Evolutionary conservation across 2,888 invertebrate genomes (phyloP).

Genomic region (Campoplex nolae): DNA sequence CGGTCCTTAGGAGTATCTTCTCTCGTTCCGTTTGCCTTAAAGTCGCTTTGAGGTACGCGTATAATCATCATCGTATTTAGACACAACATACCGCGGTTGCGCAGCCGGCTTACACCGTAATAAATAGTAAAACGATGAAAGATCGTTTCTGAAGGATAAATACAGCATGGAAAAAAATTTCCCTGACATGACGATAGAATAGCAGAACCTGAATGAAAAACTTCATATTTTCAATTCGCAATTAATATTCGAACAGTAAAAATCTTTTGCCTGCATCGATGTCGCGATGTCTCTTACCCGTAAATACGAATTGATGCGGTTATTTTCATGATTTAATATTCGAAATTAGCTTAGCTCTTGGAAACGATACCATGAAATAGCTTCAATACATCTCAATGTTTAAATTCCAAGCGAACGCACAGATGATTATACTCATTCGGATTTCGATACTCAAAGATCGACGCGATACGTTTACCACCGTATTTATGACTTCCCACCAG

Average conservation of each 20-base stretch:
- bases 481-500: background rate
- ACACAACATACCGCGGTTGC: conserved; percentile 11
- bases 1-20: conserved; percentile 43
- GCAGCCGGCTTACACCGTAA: conserved; percentile 41
- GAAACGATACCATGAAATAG: background rate
- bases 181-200: conserved; percentile 5
- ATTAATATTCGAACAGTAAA: too few relatives aligned
- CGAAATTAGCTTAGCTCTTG: background rate
- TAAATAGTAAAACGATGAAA: conserved; percentile 58
- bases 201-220: background rate
- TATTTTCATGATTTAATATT: background rate
- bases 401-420: conserved; percentile 1
- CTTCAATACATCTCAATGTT: background rate
- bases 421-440: background rate
- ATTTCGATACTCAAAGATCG: background rate
- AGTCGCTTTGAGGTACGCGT: conserved; percentile 53
- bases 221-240: background rate
- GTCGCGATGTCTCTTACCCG: background rate
- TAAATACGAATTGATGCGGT: background rate
- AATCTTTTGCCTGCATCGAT: too few relatives aligned
- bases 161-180: conserved; percentile 32
- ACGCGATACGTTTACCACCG: background rate
- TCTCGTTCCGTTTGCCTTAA: conserved; percentile 56
- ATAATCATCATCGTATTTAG: conserved; percentile 25
- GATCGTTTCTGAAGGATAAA: conserved; percentile 46